Percentiles rank a stretch among this genome's conserved stretches.
Conservation (phyloP, 2,113 vertebrate genomes). For the Murina feae region DNA sequence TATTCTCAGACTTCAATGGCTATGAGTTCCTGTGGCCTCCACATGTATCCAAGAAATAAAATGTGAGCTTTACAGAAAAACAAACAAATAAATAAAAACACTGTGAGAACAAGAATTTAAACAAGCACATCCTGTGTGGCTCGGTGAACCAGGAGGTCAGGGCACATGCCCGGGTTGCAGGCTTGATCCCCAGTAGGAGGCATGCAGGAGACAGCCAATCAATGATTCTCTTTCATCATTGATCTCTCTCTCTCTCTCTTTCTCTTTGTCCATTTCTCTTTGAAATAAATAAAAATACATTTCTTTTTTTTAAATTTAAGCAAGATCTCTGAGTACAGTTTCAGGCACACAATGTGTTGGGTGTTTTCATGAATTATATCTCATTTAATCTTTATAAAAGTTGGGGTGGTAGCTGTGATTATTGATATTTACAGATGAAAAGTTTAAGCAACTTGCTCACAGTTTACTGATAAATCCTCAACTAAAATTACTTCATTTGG, state of each 20-base stretch:
- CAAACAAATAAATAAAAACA: not conserved
- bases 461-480: not conserved
- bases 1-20: not conserved
- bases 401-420: not conserved
- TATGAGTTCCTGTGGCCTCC: not conserved
- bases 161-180: no score
- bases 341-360: not conserved
- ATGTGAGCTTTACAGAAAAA: not conserved
- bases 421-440: not conserved
- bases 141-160: no score
- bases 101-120: not conserved
- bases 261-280: no score
- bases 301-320: not conserved
- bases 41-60: not conserved
- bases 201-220: no score
- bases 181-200: no score
- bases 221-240: no score
- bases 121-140: not conserved
- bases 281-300: not conserved
- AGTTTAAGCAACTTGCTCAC: not conserved
- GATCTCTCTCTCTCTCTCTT: no score
- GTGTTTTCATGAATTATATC: not conserved
- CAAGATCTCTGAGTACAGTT: not conserved
- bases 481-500: not conserved
- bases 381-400: conserved; percentile 17